Conservation (phyloP, 2,113 vertebrate genomes). For the Pseudorectes ferrugineus region DNA sequence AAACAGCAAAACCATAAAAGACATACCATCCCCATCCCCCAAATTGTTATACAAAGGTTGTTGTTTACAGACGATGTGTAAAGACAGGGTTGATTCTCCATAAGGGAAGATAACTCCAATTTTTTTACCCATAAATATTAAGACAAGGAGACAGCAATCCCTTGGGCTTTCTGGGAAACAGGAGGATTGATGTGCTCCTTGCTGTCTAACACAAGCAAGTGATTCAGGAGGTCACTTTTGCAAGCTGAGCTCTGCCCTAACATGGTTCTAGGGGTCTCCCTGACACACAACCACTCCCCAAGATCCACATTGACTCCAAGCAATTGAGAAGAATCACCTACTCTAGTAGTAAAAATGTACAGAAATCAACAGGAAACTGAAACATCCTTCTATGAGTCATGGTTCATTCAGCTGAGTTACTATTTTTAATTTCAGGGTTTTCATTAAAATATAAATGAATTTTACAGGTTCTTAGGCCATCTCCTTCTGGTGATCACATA, state of each 20-base stretch:
- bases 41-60: background rate
- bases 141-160: background rate
- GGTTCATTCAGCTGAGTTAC: accelerated
- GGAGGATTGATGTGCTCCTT: background rate
- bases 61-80: background rate
- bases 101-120: background rate
- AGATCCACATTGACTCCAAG: background rate
- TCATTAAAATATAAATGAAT: background rate
- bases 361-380: background rate
- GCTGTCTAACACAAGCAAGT: background rate
- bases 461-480: background rate
- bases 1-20: background rate
- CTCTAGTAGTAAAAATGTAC: background rate
- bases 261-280: background rate
- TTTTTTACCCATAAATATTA: background rate
- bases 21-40: accelerated
- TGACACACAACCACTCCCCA: background rate
- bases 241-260: background rate
- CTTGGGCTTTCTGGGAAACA: background rate
- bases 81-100: background rate
- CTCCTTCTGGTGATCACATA: background rate
- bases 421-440: background rate
- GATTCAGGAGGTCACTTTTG: background rate
- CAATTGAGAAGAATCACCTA: background rate
- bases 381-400: background rate